Evolutionary conservation across 2,797 vertebrate species (phyloP), one percentile per base, ranked within the genome.

Genomic region (Parambassis ranga): DNA sequence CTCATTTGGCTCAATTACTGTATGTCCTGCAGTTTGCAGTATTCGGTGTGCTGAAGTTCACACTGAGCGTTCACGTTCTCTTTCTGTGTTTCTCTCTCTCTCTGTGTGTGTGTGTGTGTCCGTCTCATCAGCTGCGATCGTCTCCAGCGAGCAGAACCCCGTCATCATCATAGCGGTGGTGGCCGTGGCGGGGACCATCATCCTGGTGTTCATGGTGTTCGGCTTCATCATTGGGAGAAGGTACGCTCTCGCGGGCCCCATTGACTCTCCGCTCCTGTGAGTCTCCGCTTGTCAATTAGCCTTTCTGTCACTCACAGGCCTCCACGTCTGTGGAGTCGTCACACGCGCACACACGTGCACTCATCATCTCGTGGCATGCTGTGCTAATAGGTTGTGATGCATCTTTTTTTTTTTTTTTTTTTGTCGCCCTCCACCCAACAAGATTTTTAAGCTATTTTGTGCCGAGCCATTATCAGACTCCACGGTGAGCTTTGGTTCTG

Each of bases 221-320:
- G 97, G 97, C 87, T 99, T 99, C 93, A 99, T 99, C 93, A 98
- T 99, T 4, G 97, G 97, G 90, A 94, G 97, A 95, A 98, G 97
- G 97, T 98, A 98, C 73, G 63, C 88, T 91, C 82, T 81, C 75
- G 90, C 90, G 88, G 92, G 90, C 90, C 90, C 92, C 90, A 88
- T 92, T 93, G 92, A 93, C 89, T 93, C 92, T 82, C 92, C 92
- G 84, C 90, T 93, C 79, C 91, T 93, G 93, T 93, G 92, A 93
- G 92, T 93, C 90, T 91, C 86, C 73, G 89, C 90, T 91, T 89
- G 87, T 90, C 90, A 89, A 80, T 91, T 90, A 90, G 85, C 70
- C 81, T 90, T 85, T 91, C 79, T 89, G 84, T 91, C 87, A 90
- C 87, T 90, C 87, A 85, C 79, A 67, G 81, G 71, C 80, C 76